A percentile compares a stretch with the other conserved stretches of the same genome.
phyloP scores from a whole-genome alignment of 2,888 invertebrate species.

The Dynastes maya region DNA sequence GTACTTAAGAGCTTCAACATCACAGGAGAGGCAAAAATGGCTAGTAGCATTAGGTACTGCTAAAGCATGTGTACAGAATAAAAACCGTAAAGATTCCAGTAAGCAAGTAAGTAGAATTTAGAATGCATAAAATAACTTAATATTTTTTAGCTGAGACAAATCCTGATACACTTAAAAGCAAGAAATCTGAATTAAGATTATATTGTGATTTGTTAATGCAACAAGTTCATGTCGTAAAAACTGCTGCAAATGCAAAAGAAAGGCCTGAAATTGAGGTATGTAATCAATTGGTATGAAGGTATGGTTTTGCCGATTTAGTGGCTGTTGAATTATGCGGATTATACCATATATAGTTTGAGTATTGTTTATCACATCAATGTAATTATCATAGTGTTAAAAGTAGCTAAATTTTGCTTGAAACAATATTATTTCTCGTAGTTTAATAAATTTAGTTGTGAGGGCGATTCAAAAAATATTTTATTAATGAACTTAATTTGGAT shows the following conservation, averaged over 20 bases:
- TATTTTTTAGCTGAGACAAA: slow-evolving; percentile 71
- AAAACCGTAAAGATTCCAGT: slow-evolving; percentile 63
- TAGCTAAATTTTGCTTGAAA: too few relatives aligned
- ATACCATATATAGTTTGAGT: too few relatives aligned
- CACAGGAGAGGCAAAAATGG: slow-evolving; percentile 87
- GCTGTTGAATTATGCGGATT: too few relatives aligned
- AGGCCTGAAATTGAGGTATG: slow-evolving; percentile 76
- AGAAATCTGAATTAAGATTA: slow-evolving; percentile 84
- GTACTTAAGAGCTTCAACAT: slow-evolving; percentile 83
- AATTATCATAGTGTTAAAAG: too few relatives aligned
- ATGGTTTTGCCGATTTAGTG: slow-evolving; percentile 11
- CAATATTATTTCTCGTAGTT: too few relatives aligned
- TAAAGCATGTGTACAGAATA: slow-evolving; percentile 75
- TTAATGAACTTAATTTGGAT: too few relatives aligned
- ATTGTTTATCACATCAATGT: too few relatives aligned
- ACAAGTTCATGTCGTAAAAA: slow-evolving; percentile 84
- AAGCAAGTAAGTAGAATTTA: slow-evolving; percentile 43
- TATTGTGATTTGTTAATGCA: slow-evolving; percentile 90
- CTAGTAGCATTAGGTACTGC: slow-evolving; percentile 85
- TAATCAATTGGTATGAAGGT: slow-evolving; percentile 16
- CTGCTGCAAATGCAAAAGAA: slow-evolving; percentile 74
- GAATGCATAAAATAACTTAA: neutral
- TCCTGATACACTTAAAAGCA: slow-evolving; percentile 77
- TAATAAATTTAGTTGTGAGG: too few relatives aligned
- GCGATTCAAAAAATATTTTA: too few relatives aligned